phyloP scores from a whole-genome alignment of 2,113 vertebrate species.

The Gambusia affinis region DNA sequence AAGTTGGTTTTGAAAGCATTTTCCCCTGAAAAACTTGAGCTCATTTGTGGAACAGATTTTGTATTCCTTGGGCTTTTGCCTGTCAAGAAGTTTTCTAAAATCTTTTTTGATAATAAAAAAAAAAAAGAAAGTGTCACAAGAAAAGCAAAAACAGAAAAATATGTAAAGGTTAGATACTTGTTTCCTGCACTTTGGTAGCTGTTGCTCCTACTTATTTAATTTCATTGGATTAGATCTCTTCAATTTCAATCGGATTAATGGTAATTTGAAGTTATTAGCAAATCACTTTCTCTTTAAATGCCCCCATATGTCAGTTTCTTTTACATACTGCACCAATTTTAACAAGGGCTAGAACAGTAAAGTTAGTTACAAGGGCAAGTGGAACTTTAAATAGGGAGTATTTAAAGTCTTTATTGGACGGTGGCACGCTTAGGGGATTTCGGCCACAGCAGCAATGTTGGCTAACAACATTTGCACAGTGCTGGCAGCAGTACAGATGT shows the following conservation, averaged over 20 bases:
- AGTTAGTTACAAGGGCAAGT: conserved; percentile 42
- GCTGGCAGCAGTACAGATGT: conserved; percentile 43
- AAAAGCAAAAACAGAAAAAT: background rate
- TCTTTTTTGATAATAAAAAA: too few species aligned
- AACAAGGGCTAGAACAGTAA: conserved; percentile 31
- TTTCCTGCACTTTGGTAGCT: background rate
- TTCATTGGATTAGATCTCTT: conserved; percentile 8
- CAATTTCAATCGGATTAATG: background rate
- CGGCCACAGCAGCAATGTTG: conserved; percentile 36
- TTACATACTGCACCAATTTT: conserved; percentile 22
- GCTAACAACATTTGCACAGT: conserved; percentile 50
- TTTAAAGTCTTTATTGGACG: conserved; percentile 50
- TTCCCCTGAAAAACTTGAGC: too few species aligned
- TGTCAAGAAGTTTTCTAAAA: too few species aligned
- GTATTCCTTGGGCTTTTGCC: too few species aligned
- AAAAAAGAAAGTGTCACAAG: background rate
- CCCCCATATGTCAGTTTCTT: conserved; percentile 15
- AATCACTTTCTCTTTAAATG: conserved; percentile 22
- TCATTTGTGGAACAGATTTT: too few species aligned
- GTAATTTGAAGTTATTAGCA: conserved; percentile 9
- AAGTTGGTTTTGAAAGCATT: too few species aligned
- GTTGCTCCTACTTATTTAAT: conserved; percentile 8
- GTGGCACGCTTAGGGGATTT: conserved; percentile 62
- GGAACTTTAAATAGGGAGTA: conserved; percentile 32
- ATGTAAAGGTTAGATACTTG: background rate